Evolutionary conservation across 2,113 vertebrate species (phyloP), one percentile per base, ranked within the genome.

Genomic region (Petrocephalus microphthalmus): DNA sequence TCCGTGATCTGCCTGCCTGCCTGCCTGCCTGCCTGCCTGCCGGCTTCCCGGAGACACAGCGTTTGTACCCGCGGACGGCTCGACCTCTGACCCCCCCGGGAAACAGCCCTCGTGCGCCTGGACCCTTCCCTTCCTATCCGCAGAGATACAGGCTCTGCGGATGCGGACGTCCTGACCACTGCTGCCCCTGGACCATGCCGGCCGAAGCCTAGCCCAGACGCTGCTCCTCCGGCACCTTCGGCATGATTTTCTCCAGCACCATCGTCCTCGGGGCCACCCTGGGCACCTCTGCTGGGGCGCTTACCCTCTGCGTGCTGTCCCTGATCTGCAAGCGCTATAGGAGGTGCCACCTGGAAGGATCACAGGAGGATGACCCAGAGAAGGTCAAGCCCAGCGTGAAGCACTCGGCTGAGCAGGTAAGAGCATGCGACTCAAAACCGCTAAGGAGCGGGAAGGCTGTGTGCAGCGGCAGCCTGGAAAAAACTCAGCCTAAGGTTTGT

Each of bases 201-300:
- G 87, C 91, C 87, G 85, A 84, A 71, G 90, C 92, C 56, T 89
- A 89, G 91, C 86, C 22, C 57, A 90, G 33, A 8, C 88, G 82
- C 10, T 10, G 1, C 7, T 11, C 49, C 45, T 19, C 47, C 2
- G 1, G 29, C 87, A 90, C 85, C 15, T 10, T 1, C 0, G 86
- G 91, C 87, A 96, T 97, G 96, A 95, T 97, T 90, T 90, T 97
- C 74, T 95, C 96, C 19, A 93, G 92, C 91, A 94, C 96, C 17
- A 91, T 95, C 84, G 95, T 97, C 87, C 94, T 97, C 92, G 96
- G 97, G 89, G 96, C 96, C 90, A 96, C 96, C 67, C 94, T 97
- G 91, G 96, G 96, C 90, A 96, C 96, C 3, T 96, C 96, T 89
- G 95, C 96, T 37, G 96, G 96, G 91, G 94, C 96, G 89, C 93